These are phyloP conservation scores for Cryptophagus acutangulus DNA, from an alignment of 2,888 invertebrate species.

Conservation along the genomic window DNA sequence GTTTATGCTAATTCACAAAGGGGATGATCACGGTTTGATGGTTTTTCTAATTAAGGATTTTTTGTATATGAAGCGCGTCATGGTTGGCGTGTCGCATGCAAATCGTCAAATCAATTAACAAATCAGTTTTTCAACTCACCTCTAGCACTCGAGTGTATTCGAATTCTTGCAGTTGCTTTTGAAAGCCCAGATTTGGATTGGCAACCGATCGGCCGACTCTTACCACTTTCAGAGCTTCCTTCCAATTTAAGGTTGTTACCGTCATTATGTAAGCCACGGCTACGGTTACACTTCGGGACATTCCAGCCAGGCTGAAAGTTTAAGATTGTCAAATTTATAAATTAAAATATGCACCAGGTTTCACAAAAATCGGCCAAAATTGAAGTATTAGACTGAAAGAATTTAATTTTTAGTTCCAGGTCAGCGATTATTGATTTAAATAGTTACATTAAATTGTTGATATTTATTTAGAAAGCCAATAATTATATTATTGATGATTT, in stretches of 20 bases:
- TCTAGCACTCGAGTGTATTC: slow-evolving; percentile 74
- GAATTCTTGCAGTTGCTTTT: slow-evolving; percentile 88
- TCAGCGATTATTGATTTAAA: too few relatives aligned
- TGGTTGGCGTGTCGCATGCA: too few relatives aligned
- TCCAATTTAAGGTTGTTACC: slow-evolving; percentile 83
- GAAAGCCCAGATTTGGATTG: slow-evolving; percentile 95
- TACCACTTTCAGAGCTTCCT: slow-evolving; percentile 89
- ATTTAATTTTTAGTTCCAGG: too few relatives aligned
- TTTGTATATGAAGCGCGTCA: too few relatives aligned
- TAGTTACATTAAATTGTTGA: too few relatives aligned
- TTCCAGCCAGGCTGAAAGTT: slow-evolving; percentile 77
- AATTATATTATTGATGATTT: too few relatives aligned
- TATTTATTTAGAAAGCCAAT: too few relatives aligned
- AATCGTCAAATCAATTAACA: too few relatives aligned
- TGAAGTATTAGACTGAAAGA: too few relatives aligned
- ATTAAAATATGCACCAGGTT: too few relatives aligned
- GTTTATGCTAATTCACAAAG: not conserved
- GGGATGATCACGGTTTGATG: not conserved
- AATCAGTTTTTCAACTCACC: too few relatives aligned
- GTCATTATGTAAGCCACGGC: slow-evolving; percentile 97
- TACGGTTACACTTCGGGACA: slow-evolving; percentile 94
- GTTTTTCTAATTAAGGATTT: too few relatives aligned
- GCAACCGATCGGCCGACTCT: slow-evolving; percentile 87
- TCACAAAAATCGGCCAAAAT: not conserved
- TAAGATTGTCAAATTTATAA: not conserved